Evolutionary conservation across 2,888 invertebrate genomes (phyloP), one percentile per base, ranked within the genome.

Genomic region (Trissoscelio sp.): DNA sequence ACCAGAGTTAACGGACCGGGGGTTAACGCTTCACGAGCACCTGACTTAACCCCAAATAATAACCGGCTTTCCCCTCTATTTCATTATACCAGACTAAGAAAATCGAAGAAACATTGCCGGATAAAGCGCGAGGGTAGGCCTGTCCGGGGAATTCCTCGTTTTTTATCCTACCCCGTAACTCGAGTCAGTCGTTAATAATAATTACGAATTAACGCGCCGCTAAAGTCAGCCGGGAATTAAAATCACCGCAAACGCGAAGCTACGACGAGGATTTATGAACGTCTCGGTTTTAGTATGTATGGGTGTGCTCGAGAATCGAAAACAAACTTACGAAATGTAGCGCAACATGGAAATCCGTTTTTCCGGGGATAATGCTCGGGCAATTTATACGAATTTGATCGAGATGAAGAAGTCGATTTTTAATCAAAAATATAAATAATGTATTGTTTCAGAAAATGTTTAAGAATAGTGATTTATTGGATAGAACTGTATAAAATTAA

Each of bases 231-330:
- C 57, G 86, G 86, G 89, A 88, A 89, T 89, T 89, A 88, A 90
- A 90, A 90, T 89, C 88, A 88, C 86, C 87, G 85, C 87, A 89
- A 89, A 89, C 86, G 84, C 88, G 86, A 87, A 90, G 88, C 88
- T 89, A 89, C 85, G 89, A 88, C 86, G 88, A 88, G 89, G 87
- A 90, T 90, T 90, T 89, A 89, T 88, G 84, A 85, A 85, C 82
- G 79, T 69, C 78, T 70, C 51, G 70, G 73, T 69, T 78, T 73
- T 34, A 73, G 58, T 75, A 64, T 73, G 82, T 81, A 69, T 39
- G 55, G 55, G 37, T 73, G 74, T 42, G 42, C 37, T 24, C 22
- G 64, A 28, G 57, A 31, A 70, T 64, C 57, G 70, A 70, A 80
- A 80, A 46, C 46, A 67, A 70, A 57, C 37, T 51, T 22, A 42